phyloP scores from a whole-genome alignment of 2,888 invertebrate genomes.

The Andricus curvator region DNA sequence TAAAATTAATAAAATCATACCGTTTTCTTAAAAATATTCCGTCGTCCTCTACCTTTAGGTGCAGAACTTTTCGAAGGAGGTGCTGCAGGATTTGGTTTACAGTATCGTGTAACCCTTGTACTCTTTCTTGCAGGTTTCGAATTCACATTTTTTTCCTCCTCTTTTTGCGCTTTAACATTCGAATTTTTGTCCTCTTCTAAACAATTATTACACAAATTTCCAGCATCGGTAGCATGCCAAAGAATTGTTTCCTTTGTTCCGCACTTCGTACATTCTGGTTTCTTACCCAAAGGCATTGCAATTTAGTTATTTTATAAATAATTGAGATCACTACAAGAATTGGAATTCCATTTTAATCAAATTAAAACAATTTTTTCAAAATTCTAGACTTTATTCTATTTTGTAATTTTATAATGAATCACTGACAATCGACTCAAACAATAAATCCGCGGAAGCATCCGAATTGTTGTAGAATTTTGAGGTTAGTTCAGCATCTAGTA shows the following conservation, averaged over 20 bases:
- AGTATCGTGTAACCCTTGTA: slow-evolving; percentile 81
- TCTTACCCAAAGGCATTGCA: slow-evolving; percentile 79
- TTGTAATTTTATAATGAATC: background rate
- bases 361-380: background rate
- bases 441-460: no score
- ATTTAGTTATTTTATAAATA: background rate
- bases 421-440: no score
- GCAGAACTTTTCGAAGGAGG: slow-evolving; percentile 63
- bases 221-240: slow-evolving; percentile 88
- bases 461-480: slow-evolving; percentile 17
- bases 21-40: slow-evolving; percentile 88
- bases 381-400: background rate
- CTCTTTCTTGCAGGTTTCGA: slow-evolving; percentile 81
- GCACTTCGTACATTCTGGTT: slow-evolving; percentile 86
- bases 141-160: slow-evolving; percentile 63
- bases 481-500: slow-evolving; percentile 19
- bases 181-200: slow-evolving; percentile 80
- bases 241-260: slow-evolving; percentile 85
- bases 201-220: slow-evolving; percentile 89
- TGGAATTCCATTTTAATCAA: background rate
- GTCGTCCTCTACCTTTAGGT: slow-evolving; percentile 86
- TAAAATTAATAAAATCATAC: slow-evolving; percentile 55
- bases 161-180: slow-evolving; percentile 44
- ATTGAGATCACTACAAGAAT: background rate
- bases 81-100: slow-evolving; percentile 79